phyloP scores from a whole-genome alignment of 2,797 vertebrate species.

The Pipistrellus kuhlii region DNA sequence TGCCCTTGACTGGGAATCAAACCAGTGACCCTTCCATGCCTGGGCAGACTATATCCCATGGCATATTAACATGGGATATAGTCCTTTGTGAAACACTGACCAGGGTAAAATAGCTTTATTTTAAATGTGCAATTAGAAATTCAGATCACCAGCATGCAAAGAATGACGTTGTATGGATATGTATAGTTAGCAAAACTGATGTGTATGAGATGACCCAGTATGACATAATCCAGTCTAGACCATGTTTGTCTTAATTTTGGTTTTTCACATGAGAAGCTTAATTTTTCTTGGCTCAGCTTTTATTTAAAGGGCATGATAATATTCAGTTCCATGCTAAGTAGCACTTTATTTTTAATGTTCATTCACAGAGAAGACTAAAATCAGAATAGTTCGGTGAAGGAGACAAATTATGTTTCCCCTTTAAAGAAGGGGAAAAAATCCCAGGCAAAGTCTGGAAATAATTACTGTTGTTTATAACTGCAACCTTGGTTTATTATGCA shows the following conservation, averaged over 20 bases:
- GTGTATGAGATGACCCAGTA: slow-evolving; percentile 19
- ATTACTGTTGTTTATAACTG: slow-evolving; percentile 28
- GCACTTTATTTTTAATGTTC: slow-evolving; percentile 16
- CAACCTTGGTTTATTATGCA: slow-evolving; percentile 47
- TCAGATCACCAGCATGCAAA: background rate
- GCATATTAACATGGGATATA: too few species aligned
- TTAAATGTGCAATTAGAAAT: slow-evolving; percentile 54
- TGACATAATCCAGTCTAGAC: slow-evolving; percentile 26
- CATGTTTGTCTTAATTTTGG: background rate
- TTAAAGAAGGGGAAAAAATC: background rate
- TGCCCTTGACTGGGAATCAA: too few species aligned
- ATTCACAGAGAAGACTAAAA: background rate
- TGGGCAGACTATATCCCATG: too few species aligned
- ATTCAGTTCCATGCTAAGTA: slow-evolving; percentile 1
- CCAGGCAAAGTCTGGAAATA: slow-evolving; percentile 29
- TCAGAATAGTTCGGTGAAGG: slow-evolving; percentile 7
- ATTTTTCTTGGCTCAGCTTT: slow-evolving; percentile 40
- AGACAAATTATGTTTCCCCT: slow-evolving; percentile 61
- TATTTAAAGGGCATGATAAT: slow-evolving; percentile 40
- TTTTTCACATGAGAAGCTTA: slow-evolving; percentile 7
- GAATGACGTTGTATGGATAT: slow-evolving; percentile 18
- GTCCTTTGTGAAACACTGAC: too few species aligned
- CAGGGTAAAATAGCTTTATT: background rate
- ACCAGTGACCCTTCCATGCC: too few species aligned
- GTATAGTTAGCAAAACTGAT: background rate